Conservation (phyloP, 1,140 invertebrate genomes). For the Hypothenemus hampei region DNA sequence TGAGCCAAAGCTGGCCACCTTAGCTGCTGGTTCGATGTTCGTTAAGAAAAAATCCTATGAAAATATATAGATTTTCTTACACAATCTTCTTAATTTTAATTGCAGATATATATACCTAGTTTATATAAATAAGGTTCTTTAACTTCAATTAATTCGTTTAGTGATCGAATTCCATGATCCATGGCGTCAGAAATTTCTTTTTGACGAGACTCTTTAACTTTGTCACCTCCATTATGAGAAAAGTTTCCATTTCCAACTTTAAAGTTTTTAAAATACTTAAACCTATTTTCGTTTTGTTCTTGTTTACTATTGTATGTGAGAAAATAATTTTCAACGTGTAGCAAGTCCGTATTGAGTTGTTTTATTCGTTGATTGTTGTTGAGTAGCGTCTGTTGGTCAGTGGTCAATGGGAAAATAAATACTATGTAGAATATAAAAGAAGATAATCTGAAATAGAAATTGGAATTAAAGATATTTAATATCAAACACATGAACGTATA, state of each 20-base stretch:
- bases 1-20: conserved; percentile 67
- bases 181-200: conserved; percentile 57
- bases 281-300: conserved; percentile 6
- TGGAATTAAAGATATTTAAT: no score
- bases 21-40: conserved; percentile 63
- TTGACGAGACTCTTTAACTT: neutral
- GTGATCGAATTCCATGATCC: conserved; percentile 59
- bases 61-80: neutral
- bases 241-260: no score
- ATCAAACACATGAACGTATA: no score
- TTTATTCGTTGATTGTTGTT: no score
- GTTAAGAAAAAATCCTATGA: conserved; percentile 59
- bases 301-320: conserved; percentile 18
- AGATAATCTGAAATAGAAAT: no score
- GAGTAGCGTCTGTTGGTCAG: no score
- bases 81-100: no score
- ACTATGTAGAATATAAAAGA: no score
- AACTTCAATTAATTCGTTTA: conserved; percentile 59
- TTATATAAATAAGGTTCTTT: conserved; percentile 65
- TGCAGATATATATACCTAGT: no score
- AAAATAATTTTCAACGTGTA: conserved; percentile 4
- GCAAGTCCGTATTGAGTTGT: neutral
- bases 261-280: no score
- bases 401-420: no score
- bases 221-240: no score